Conservation (phyloP, 2,113 vertebrate genomes). For the Stomatorhinus ivindoensis region DNA sequence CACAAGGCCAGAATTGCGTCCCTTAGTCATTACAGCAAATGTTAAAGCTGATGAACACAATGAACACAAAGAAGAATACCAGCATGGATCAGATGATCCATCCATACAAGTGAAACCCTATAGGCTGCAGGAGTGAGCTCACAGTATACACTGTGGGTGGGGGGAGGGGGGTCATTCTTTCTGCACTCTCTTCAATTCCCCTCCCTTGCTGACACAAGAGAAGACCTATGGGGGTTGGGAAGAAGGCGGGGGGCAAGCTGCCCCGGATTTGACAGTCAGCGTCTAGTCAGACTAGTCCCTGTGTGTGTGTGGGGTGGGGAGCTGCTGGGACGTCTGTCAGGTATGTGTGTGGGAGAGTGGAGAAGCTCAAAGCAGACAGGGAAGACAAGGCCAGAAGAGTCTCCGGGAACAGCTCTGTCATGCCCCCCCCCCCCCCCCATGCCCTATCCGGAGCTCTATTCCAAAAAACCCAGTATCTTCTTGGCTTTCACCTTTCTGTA, state of each 20-base stretch:
- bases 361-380: not conserved
- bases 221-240: not conserved
- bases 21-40: not conserved
- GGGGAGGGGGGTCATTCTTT: not conserved
- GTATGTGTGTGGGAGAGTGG: not conserved
- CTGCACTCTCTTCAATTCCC: not conserved
- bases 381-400: not conserved
- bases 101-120: not conserved
- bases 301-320: not conserved
- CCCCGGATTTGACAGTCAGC: not conserved
- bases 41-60: not conserved
- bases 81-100: not conserved
- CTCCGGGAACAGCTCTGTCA: not conserved
- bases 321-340: not conserved
- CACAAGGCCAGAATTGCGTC: not conserved
- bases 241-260: not conserved
- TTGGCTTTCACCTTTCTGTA: not conserved
- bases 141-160: not conserved
- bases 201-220: constrained; percentile 4
- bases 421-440: not conserved
- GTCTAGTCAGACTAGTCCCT: not conserved
- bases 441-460: not conserved
- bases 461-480: not conserved
- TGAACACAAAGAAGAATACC: not conserved
- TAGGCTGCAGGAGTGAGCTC: not conserved